Evolutionary conservation across 2,113 vertebrate species (phyloP).

Genomic region (Zosterops hypoxanthus): DNA sequence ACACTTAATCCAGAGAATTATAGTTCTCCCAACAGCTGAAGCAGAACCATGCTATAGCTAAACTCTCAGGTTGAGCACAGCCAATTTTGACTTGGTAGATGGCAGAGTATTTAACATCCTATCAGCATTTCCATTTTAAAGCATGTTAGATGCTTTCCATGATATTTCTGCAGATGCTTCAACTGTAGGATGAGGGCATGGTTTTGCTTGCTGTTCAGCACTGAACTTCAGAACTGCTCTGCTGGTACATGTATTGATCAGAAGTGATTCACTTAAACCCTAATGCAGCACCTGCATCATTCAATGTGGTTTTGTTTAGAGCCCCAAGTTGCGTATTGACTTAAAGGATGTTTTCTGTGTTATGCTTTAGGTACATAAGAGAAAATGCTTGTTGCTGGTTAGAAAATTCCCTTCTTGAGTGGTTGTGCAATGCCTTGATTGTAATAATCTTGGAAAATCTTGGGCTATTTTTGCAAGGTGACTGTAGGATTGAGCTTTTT

Average conservation of each 20-base stretch:
- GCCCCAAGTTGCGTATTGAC: background rate
- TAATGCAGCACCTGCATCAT: background rate
- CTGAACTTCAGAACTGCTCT: background rate
- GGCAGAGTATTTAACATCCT: background rate
- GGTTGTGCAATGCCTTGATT: background rate
- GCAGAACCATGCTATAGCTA: background rate
- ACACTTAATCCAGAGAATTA: background rate
- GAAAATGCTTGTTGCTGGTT: background rate
- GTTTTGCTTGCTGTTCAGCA: background rate
- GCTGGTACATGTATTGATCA: fast-evolving
- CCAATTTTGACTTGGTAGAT: background rate
- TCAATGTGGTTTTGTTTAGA: background rate
- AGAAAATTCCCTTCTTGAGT: background rate
- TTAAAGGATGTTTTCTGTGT: background rate
- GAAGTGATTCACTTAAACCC: background rate
- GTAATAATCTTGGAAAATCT: background rate
- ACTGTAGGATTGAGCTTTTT: background rate
- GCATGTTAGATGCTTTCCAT: background rate
- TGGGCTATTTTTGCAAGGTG: background rate
- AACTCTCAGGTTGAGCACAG: background rate
- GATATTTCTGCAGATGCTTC: background rate
- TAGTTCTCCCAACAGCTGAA: background rate
- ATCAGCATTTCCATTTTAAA: background rate
- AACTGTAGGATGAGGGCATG: background rate
- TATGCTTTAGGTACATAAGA: background rate